Conservation (phyloP, 35 echinoderm and acorn worm genomes). For the Ophioderma brevispina region DNA sequence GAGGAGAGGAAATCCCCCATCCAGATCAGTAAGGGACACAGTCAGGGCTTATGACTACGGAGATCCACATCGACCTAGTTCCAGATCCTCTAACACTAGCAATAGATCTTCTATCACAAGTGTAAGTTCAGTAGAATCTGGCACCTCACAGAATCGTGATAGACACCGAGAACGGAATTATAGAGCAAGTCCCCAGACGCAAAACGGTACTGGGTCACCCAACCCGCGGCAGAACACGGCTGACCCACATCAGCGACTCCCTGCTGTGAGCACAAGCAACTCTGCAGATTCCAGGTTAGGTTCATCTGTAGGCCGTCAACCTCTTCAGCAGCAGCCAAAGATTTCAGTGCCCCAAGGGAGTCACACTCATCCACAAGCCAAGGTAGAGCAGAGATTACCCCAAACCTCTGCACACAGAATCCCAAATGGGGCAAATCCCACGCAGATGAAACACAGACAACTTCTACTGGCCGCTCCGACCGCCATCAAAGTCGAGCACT, state of each 20-base stretch:
- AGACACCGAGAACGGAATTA: neutral
- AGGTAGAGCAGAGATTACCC: neutral
- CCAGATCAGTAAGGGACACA: neutral
- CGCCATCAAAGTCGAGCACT: neutral
- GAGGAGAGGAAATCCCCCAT: neutral
- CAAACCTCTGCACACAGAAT: neutral
- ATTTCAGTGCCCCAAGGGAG: neutral
- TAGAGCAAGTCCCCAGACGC: neutral
- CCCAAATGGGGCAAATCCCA: too few relatives aligned
- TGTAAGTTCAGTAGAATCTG: conserved; percentile 44
- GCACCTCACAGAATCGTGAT: conserved; percentile 17
- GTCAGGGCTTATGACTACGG: neutral
- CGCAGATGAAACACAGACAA: neutral
- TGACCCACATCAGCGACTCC: neutral
- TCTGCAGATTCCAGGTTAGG: neutral
- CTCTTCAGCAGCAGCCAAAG: neutral
- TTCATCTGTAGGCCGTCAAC: neutral
- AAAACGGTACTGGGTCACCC: neutral
- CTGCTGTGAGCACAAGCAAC: neutral
- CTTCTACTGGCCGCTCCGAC: neutral
- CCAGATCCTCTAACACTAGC: neutral
- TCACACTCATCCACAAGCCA: neutral
- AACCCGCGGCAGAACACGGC: neutral
- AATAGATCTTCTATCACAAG: conserved; percentile 61
- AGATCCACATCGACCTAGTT: neutral